Base-by-base conservation (phyloP, 2,113 vertebrate genomes). In the Triplophysa siluroides region DNA sequence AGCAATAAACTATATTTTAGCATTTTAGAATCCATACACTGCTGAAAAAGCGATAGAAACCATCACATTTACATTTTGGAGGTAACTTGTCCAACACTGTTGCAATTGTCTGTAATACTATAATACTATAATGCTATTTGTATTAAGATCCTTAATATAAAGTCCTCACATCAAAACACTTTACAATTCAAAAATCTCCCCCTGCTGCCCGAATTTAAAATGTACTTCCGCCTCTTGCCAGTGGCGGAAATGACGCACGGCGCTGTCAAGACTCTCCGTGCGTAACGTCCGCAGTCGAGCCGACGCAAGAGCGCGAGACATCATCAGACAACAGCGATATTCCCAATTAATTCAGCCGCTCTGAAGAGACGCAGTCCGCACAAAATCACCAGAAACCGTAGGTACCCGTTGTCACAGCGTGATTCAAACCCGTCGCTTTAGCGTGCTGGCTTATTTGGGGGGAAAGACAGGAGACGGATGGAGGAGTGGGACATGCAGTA, bases 241-340 rank as follows among this genome's bases (percentile, higher is more conserved):
- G 13, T 23, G 58, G 8, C 90, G 92, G 91, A 92, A 91, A 91
- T 93, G 91, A 92, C 91, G 92, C 87, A 68, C 8, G 16, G 77
- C 81, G 81, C 86, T 70, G 80, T 18, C 10, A 86, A 86, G 87
- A 85, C 86, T 90, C 84, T 41, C 33, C 52, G 45, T 77, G 87
- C 77, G 71, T 78, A 83, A 65, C 61, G 50, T 67, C 56, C 23
- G 68, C 70, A 68, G 65, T 56, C 38, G 64, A 68, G 65, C 56
- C 24, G 61, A 60, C 72, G 60, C 14, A 23, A 78, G 29, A 85
- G 77, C 88, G 83, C 86, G 84, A 88, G 88, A 87, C 86, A 88
- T 84, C 86, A 86, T 38, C 65, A 72, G 77, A 83, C 62, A 63
- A 79, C 41, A 72, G 61, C 14, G 24, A 47, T 61, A 23, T 47